Conservation (phyloP, 2,797 vertebrate genomes). For the Clamator glandarius region DNA sequence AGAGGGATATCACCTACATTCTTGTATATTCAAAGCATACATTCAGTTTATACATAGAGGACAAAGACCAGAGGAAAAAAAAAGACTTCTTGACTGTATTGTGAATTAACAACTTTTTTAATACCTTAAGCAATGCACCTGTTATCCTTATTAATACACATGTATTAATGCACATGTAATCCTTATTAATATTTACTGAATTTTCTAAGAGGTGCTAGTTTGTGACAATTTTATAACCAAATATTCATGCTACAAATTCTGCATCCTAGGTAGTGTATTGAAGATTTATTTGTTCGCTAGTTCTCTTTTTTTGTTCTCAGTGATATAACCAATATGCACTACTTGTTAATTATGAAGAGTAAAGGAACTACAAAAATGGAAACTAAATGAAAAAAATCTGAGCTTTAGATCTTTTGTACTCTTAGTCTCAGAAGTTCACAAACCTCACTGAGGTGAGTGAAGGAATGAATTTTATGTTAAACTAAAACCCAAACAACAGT, state of each 20-base stretch:
- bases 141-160: neutral
- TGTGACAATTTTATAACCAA: neutral
- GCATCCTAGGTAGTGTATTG: neutral
- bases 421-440: neutral
- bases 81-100: neutral
- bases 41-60: neutral
- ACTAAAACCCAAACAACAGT: neutral
- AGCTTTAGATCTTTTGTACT: neutral
- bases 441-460: neutral
- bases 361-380: neutral
- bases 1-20: neutral
- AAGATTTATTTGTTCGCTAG: neutral
- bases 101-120: neutral
- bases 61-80: neutral
- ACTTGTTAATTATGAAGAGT: neutral
- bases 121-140: neutral
- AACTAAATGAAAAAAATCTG: neutral
- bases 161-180: no score
- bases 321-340: no score
- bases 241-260: neutral
- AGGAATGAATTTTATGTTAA: neutral
- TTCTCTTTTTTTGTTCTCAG: neutral
- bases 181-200: neutral
- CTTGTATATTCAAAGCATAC: neutral
- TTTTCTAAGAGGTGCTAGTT: neutral